Evolutionary conservation across 2,888 invertebrate genomes (phyloP), one percentile per base, ranked within the genome.

Genomic region (Acanthosepion esculentum): DNA sequence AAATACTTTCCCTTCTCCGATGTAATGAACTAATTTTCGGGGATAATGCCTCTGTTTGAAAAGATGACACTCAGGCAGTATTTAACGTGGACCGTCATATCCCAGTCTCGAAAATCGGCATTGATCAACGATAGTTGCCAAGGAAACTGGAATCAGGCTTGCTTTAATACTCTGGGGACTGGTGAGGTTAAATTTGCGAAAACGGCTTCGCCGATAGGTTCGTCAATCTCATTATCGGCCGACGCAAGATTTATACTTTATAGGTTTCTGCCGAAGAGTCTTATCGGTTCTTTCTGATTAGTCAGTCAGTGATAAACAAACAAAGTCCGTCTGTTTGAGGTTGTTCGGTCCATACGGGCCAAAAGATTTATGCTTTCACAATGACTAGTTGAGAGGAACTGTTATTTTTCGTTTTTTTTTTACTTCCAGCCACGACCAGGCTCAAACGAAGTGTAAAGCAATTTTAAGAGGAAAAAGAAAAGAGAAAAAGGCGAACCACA

Each of bases 211-310:
- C 41, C 91, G 91, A 91, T 91, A 41, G 41, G 29, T 91, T 91
- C 91, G 33, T 91, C 91, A 41, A 29, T 29, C 91, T 91, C 91
- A 91, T 91, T 91, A 91, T 91, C 91, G 91, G 91, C 33, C 91
- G 91, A 33, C 41, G 91, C 33, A 91, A 91, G 91, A 91, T 91
- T 91, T 91, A 91, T 91, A 91, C 91, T 91, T 91, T 91, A 91
- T 91, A 41, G 91, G 91, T 91, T 91, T 91, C 91, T 91, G 91
- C 15, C 20, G 29, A 41, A 91, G 91, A 91, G 26, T 91, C 29
- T 91, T 91, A 91, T 91, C 91, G 23, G 23, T 91, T 91, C 29
- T 29, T 29, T 91, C 23, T 91, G 91, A 91, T 91, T 91, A 91
- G 91, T 91, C 91, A 91, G 12, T 20, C 15, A 18, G 91, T 41